A percentile compares a stretch with the other conserved stretches of the same genome.
These are phyloP conservation scores for Actinostola sp. DNA, from an alignment of 92 coral and sea anemone genomes.

Conservation along the genomic window DNA sequence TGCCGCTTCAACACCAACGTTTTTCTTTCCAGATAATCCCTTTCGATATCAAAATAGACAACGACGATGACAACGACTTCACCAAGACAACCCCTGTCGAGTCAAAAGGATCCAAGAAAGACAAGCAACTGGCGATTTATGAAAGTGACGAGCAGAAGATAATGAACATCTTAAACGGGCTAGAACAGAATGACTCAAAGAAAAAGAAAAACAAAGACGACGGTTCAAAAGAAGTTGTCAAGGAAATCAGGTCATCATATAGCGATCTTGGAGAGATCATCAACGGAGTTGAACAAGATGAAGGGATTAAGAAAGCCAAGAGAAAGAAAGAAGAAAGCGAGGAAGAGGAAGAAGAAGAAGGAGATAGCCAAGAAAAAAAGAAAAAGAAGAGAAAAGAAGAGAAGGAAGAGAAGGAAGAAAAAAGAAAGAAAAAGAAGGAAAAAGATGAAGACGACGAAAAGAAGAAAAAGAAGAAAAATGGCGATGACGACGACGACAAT, in stretches of 20 bases:
- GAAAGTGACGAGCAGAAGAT: conserved; percentile 28
- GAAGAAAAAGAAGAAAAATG: neutral
- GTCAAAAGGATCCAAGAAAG: neutral
- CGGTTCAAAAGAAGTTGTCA: conserved; percentile 6
- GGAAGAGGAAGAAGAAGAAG: conserved; percentile 23
- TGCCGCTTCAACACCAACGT: too few species aligned
- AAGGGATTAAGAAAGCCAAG: conserved; percentile 4
- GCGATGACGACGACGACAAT: conserved; percentile 4
- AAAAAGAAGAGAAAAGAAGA: conserved; percentile 30
- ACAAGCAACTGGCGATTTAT: neutral
- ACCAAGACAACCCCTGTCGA: neutral
- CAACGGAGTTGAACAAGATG: conserved; percentile 23
- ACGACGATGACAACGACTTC: neutral
- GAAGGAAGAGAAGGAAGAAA: conserved; percentile 18
- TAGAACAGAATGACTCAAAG: conserved; percentile 25
- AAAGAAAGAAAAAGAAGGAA: neutral
- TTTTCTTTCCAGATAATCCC: conserved; percentile 25
- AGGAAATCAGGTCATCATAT: conserved; percentile 23
- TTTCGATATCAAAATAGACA: conserved; percentile 19
- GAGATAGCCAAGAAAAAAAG: conserved; percentile 41
- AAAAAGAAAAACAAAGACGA: neutral
- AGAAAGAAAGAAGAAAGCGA: conserved; percentile 22
- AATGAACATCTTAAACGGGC: conserved; percentile 17
- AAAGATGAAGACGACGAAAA: conserved; percentile 16
- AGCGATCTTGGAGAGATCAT: conserved; percentile 31